These are phyloP conservation scores for Tuta absoluta DNA, from an alignment of 2,888 invertebrate genomes.

Conservation along the genomic window DNA sequence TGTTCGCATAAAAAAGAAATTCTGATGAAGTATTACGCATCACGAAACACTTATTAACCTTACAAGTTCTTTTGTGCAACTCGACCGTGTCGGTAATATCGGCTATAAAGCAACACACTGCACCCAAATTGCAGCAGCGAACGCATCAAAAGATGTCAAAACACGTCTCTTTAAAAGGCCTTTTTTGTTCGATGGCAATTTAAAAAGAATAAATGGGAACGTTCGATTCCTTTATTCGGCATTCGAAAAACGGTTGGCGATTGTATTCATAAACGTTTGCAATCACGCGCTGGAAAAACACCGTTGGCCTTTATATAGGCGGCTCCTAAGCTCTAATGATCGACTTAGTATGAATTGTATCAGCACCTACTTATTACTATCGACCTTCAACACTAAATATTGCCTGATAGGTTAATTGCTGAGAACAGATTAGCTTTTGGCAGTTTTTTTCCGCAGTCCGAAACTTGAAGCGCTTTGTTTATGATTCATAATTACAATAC, in stretches of 20 bases:
- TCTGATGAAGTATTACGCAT: conserved; percentile 28
- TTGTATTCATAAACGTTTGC: conserved; percentile 35
- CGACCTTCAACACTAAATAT: conserved; percentile 75
- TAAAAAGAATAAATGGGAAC: conserved; percentile 49
- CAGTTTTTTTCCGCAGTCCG: conserved; percentile 65
- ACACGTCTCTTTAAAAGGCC: conserved; percentile 47
- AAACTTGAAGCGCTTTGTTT: conserved; percentile 69
- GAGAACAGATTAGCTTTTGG: conserved; percentile 74
- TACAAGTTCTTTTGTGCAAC: conserved; percentile 52
- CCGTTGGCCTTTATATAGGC: conserved; percentile 8
- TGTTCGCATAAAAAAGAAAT: conserved; percentile 19
- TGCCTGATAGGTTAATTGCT: conserved; percentile 78
- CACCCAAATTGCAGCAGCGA: conserved; percentile 58
- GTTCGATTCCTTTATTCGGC: conserved; percentile 47
- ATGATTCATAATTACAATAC: conserved; percentile 77
- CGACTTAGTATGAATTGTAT: conserved; percentile 53
- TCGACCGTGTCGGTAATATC: conserved; percentile 53
- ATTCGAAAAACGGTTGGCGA: conserved; percentile 34
- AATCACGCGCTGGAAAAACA: conserved; percentile 43
- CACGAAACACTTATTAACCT: conserved; percentile 47
- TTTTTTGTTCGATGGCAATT: conserved; percentile 61
- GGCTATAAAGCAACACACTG: conserved; percentile 45
- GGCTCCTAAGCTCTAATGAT: conserved; percentile 10
- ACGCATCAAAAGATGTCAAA: conserved; percentile 62
- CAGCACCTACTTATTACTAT: conserved; percentile 58